A percentile compares a stretch with the other conserved stretches of the same genome.
Evolutionary conservation across 2,797 vertebrate genomes (phyloP).

Genomic region (Eulemur coronatus): DNA sequence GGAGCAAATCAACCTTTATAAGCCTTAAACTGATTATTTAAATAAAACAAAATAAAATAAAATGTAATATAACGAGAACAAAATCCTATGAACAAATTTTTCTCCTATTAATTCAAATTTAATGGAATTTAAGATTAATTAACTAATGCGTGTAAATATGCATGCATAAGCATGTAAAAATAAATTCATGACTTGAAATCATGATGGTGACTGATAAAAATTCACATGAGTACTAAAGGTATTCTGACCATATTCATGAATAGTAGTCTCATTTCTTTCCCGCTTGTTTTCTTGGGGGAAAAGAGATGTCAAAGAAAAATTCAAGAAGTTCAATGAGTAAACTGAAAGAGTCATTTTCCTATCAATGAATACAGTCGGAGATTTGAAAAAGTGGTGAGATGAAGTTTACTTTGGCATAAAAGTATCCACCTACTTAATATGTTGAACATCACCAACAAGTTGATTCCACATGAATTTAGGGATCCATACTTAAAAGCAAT

Average conservation of each 20-base stretch:
- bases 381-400: slow-evolving; percentile 79
- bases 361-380: slow-evolving; percentile 78
- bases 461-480: slow-evolving; percentile 77
- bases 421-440: slow-evolving; percentile 74
- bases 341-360: slow-evolving; percentile 75
- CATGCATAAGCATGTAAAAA: slow-evolving; percentile 90
- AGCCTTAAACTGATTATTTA: slow-evolving; percentile 88
- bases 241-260: slow-evolving; percentile 81
- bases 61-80: slow-evolving; percentile 88
- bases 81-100: slow-evolving; percentile 84
- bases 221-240: slow-evolving; percentile 85
- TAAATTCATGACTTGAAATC: slow-evolving; percentile 88
- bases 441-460: slow-evolving; percentile 78
- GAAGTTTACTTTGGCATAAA: slow-evolving; percentile 79
- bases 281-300: slow-evolving; percentile 79
- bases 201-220: slow-evolving; percentile 84
- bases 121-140: slow-evolving; percentile 88
- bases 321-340: slow-evolving; percentile 85
- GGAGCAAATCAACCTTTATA: slow-evolving; percentile 92
- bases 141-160: slow-evolving; percentile 88
- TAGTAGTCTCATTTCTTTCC: slow-evolving; percentile 83
- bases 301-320: slow-evolving; percentile 83
- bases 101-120: slow-evolving; percentile 86
- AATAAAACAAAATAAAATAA: slow-evolving; percentile 86
- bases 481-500: slow-evolving; percentile 77